A percentile compares a stretch with the other conserved stretches of the same genome.
phyloP scores from a whole-genome alignment of 2,113 vertebrate genomes.

The Cromileptes altivelis region DNA sequence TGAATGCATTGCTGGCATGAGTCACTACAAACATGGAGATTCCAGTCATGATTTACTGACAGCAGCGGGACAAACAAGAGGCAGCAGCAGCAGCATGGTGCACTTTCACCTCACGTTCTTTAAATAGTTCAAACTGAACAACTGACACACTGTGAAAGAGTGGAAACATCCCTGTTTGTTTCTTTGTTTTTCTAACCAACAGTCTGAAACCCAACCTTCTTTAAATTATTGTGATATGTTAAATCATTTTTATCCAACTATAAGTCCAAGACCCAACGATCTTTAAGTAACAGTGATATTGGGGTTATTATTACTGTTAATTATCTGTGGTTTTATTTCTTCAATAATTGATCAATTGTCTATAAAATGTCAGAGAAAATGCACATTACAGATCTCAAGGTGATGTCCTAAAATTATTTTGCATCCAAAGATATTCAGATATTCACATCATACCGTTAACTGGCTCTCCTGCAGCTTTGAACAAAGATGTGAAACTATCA shows the following conservation, averaged over 20 bases:
- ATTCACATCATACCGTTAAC: too few relatives aligned
- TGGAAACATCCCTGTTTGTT: background rate
- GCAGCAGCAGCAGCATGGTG: background rate
- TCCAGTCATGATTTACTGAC: background rate
- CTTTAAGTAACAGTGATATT: background rate
- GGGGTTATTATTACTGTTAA: background rate
- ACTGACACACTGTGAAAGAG: background rate
- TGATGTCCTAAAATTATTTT: background rate
- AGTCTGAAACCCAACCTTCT: background rate
- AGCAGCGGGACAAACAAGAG: background rate
- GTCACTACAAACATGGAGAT: constrained; percentile 20
- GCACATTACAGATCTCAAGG: too few relatives aligned
- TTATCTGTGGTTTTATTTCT: background rate
- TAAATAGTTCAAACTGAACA: background rate
- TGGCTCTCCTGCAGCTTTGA: too few relatives aligned
- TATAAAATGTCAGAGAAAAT: background rate
- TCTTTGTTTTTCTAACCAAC: too few relatives aligned
- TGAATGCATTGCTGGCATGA: background rate
- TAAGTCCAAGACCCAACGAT: background rate
- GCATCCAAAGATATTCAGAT: background rate
- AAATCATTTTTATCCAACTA: too few relatives aligned
- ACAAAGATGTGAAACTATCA: too few relatives aligned
- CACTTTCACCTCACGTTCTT: background rate
- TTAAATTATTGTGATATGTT: background rate
- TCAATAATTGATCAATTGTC: background rate